A percentile compares a stretch with the other conserved stretches of the same genome.
phyloP scores from a whole-genome alignment of 2,797 vertebrate genomes.

The Gallinago stenura region DNA sequence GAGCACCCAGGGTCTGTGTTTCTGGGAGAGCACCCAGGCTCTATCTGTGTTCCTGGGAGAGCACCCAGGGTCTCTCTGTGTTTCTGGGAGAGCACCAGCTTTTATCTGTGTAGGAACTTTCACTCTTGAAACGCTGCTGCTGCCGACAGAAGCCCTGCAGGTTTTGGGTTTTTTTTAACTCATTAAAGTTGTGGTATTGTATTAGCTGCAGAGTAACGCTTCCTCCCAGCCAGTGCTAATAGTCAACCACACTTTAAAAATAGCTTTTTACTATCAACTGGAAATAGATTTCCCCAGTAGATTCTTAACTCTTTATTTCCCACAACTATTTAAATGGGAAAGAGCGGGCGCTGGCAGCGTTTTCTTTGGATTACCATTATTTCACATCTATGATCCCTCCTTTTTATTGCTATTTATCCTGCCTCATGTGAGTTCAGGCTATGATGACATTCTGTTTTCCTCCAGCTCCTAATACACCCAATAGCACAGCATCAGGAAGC shows the following conservation, averaged over 20 bases:
- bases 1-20: constrained; percentile 54
- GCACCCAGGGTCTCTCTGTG: constrained; percentile 49
- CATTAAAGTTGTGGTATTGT: background rate
- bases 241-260: background rate
- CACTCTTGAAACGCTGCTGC: constrained; percentile 58
- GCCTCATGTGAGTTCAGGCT: background rate
- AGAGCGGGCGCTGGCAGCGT: background rate
- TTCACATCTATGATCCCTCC: background rate
- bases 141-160: constrained; percentile 72
- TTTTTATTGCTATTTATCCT: background rate
- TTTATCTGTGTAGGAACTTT: constrained; percentile 20
- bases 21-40: background rate
- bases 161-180: background rate
- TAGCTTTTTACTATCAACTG: background rate
- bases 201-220: background rate
- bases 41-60: constrained; percentile 32
- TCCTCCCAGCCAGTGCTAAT: background rate
- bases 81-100: no score
- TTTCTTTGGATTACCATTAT: background rate
- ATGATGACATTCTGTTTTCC: background rate
- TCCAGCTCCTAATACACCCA: background rate
- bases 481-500: background rate
- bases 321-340: background rate
- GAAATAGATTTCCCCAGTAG: background rate
- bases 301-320: constrained; percentile 1